Percentiles rank a stretch among this genome's conserved stretches.
Conservation (phyloP, 2,113 vertebrate species). For the Girardinichthys multiradiatus region DNA sequence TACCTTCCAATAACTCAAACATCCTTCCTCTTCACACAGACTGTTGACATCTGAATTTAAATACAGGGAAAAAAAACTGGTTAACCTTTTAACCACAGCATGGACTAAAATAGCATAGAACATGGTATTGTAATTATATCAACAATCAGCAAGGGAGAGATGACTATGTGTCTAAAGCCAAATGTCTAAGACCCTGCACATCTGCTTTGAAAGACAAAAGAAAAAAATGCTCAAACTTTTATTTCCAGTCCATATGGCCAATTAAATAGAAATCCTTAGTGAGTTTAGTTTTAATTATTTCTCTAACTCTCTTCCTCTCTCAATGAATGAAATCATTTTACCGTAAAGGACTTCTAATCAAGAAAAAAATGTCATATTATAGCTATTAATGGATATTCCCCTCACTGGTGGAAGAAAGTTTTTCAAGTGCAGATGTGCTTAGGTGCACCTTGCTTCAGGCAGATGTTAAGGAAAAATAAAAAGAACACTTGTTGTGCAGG, state of each 20-base stretch:
- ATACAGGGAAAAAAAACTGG: constrained; percentile 21
- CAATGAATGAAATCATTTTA: constrained; percentile 74
- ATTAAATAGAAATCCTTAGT: constrained; percentile 78
- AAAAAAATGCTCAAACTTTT: constrained; percentile 73
- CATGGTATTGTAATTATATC: constrained; percentile 67
- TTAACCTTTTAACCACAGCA: constrained; percentile 59
- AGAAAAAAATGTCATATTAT: constrained; percentile 48
- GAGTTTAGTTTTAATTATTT: constrained; percentile 77
- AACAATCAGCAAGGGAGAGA: constrained; percentile 62
- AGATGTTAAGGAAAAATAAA: constrained; percentile 14
- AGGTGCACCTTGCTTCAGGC: constrained; percentile 52
- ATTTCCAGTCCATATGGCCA: constrained; percentile 80
- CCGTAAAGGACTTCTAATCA: constrained; percentile 73
- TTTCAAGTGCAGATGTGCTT: constrained; percentile 49
- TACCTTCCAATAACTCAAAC: too few relatives aligned
- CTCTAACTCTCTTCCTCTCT: constrained; percentile 44
- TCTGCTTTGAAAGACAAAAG: constrained; percentile 78
- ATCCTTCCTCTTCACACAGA: neutral
- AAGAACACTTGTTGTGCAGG: constrained; percentile 51
- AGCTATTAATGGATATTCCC: constrained; percentile 39
- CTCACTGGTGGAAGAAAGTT: constrained; percentile 34
- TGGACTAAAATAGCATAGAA: constrained; percentile 65
- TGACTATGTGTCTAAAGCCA: constrained; percentile 66
- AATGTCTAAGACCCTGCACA: constrained; percentile 72
- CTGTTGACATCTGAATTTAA: constrained; percentile 18